These are phyloP conservation scores for Rhopalosiphum nymphaeae DNA, from an alignment of 2,888 invertebrate genomes.

Conservation along the genomic window DNA sequence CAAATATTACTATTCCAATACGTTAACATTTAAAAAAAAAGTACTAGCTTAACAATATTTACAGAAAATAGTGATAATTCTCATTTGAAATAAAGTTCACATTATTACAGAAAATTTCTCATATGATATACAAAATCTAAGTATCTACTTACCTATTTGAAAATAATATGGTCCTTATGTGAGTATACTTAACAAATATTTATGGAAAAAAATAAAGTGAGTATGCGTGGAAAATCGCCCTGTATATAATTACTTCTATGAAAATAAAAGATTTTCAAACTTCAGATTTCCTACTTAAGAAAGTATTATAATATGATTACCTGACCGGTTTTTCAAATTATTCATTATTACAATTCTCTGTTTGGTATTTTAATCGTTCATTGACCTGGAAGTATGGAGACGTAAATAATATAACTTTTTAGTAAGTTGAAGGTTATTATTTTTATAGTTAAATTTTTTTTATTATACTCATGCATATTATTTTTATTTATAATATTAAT, in stretches of 20 bases:
- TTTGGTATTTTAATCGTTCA: constrained; percentile 40
- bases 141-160: not conserved
- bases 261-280: not conserved
- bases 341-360: not conserved
- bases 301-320: not conserved
- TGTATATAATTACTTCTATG: not conserved
- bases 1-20: not conserved
- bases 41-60: not conserved
- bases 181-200: not conserved
- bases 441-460: not conserved
- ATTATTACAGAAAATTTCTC: not conserved
- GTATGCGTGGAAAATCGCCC: not conserved
- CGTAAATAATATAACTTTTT: not conserved
- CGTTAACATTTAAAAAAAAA: not conserved
- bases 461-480: not conserved
- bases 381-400: not conserved
- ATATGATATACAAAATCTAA: not conserved
- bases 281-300: not conserved
- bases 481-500: not conserved
- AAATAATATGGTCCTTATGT: not conserved
- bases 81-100: not conserved
- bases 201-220: not conserved
- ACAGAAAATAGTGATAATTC: not conserved
- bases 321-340: constrained; percentile 17
- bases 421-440: not conserved